Evolutionary conservation across 2,113 vertebrate genomes (phyloP).

Genomic region (Smithornis capensis): DNA sequence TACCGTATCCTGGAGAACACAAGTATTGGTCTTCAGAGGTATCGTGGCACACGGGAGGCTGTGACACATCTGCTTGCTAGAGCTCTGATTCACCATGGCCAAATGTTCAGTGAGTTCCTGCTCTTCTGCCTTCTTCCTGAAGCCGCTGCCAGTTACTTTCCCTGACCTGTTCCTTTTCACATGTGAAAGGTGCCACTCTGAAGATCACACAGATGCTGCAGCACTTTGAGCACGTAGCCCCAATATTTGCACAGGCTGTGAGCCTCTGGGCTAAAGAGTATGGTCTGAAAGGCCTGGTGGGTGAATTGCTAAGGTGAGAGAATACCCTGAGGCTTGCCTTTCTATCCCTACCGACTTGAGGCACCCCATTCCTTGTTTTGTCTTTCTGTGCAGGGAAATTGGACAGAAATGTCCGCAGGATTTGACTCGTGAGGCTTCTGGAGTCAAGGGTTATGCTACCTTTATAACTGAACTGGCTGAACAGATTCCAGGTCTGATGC

Average conservation of each 20-base stretch:
- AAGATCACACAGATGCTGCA: conserved; percentile 92
- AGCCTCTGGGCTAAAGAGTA: conserved; percentile 88
- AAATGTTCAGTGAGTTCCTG: conserved; percentile 85
- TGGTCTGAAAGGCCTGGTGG: conserved; percentile 87
- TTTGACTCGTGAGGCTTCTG: conserved; percentile 81
- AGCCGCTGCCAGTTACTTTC: background rate
- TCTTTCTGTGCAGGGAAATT: conserved; percentile 82
- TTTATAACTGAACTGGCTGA: conserved; percentile 88
- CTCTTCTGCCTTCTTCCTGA: background rate
- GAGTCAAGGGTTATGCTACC: conserved; percentile 82
- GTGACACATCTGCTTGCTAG: conserved; percentile 85
- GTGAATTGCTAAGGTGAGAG: conserved; percentile 89
- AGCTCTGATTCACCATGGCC: conserved; percentile 85
- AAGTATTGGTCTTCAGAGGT: conserved; percentile 83
- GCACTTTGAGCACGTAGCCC: conserved; percentile 91
- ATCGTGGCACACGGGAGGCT: conserved; percentile 82
- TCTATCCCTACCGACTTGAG: background rate
- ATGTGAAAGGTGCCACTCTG: conserved; percentile 80
- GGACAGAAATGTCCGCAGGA: conserved; percentile 90
- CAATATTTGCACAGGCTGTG: conserved; percentile 87
- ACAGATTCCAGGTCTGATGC: conserved; percentile 80
- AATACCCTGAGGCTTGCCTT: background rate
- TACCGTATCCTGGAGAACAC: conserved; percentile 93
- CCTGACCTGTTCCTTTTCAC: background rate
- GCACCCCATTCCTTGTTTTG: background rate